Evolutionary conservation across 2,113 vertebrate genomes (phyloP).

Genomic region (Delphinapterus leucas): DNA sequence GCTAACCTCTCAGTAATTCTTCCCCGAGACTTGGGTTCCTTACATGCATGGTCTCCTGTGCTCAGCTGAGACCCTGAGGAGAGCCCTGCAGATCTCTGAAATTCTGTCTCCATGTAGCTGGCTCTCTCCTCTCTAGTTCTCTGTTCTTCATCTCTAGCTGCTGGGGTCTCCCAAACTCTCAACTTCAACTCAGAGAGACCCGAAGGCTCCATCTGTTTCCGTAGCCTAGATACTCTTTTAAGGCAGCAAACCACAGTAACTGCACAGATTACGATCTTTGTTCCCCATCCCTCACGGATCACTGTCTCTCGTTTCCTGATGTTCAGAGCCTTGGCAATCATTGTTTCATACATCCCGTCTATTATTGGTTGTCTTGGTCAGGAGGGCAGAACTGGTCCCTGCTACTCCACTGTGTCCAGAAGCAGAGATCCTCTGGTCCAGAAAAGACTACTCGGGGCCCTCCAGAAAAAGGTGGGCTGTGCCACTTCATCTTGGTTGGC

Average conservation of each 20-base stretch:
- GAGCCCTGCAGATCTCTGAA: neutral
- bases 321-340: neutral
- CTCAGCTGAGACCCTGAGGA: too few species aligned
- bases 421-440: neutral
- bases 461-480: neutral
- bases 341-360: neutral
- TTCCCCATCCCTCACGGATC: neutral
- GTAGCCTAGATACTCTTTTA: neutral
- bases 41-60: neutral
- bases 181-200: neutral
- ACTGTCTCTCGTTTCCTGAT: neutral
- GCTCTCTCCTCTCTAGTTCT: neutral
- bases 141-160: neutral
- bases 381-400: neutral
- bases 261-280: neutral
- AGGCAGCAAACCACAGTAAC: neutral
- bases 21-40: neutral
- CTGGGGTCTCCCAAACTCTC: neutral
- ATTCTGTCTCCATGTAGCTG: neutral
- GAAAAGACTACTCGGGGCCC: neutral
- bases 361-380: neutral
- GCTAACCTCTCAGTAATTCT: neutral
- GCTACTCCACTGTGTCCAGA: neutral
- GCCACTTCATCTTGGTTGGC: neutral
- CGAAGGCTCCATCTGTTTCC: neutral